Evolutionary conservation across 1,140 invertebrate genomes (phyloP), one percentile per base, ranked within the genome.

Genomic region (Megathymus violae): DNA sequence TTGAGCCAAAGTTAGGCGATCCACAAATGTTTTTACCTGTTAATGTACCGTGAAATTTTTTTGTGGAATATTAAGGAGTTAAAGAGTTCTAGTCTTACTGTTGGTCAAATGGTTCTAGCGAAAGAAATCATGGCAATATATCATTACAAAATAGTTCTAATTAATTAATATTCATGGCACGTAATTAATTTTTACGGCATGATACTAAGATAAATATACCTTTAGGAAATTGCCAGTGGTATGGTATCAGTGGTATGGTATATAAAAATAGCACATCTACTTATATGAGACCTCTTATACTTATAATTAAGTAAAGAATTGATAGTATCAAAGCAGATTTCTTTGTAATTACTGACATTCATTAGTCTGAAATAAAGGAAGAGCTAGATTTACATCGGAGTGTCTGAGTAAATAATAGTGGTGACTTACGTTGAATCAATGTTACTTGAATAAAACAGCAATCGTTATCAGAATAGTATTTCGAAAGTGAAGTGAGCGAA

Each of bases 1-100:
- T 97, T 71, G 93, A 95, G 59, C 96, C 96, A 0, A 96, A 95
- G 91, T 92, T 95, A 40, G 96, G 96, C 1, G 95, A 97, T 82
- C 94, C 94, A 43, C 93, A 94, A 46, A 93, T 95, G 83, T 97
- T 96, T 78, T 82, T 96, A 61, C 93, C 94, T 16, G 93, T 96
- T 0, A 94, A 85, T 62, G 93, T 96, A 48, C 95, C 95, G 14
- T 89, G 71, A 89, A 50, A 16, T 44, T 7, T 44, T 52, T 56
- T 54, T 31, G 43, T 40, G 46, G 27, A 51, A 68, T 66, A 73
- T 36, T 36, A 36, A 76, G 75, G 72, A 67, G 67, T 31, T 31
- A 31, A 34, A 44, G 27, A 56, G 65, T 79, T 87, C 84, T 87
- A 88, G 84, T 88, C 83, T 84, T 69, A 73, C 60, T 62, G 67